These are phyloP conservation scores for Lasioglossum lativentre DNA, from an alignment of 2,888 invertebrate species.

Conservation along the genomic window DNA sequence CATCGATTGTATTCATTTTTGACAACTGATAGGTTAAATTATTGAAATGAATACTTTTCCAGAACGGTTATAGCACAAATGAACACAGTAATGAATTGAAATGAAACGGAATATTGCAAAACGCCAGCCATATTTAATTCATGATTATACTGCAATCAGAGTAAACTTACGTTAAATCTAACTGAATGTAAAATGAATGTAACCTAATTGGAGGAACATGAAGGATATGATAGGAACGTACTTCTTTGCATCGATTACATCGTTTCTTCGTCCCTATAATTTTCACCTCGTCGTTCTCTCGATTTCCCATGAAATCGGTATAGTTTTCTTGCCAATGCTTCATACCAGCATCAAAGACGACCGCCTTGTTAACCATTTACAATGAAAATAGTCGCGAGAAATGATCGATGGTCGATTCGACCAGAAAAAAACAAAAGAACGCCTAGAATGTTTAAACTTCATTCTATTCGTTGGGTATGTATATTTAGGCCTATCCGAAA, in stretches of 20 bases:
- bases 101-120: background rate
- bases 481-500: background rate
- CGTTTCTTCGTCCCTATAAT: slow-evolving; percentile 47
- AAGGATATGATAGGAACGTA: slow-evolving; percentile 30
- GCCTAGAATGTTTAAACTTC: background rate
- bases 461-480: background rate
- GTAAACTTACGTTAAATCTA: background rate
- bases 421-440: slow-evolving; percentile 32
- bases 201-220: slow-evolving; percentile 43
- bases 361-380: background rate
- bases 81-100: background rate
- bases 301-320: background rate
- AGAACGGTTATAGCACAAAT: too few relatives aligned
- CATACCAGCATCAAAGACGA: background rate
- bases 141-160: background rate
- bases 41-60: background rate
- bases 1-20: background rate
- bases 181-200: background rate
- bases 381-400: background rate
- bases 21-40: background rate
- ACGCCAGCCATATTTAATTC: background rate
- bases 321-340: background rate
- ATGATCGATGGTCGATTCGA: background rate
- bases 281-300: slow-evolving; percentile 41
- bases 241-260: slow-evolving; percentile 56